These are phyloP conservation scores for Morpho achilles DNA, from an alignment of 2,888 invertebrate genomes.

Conservation along the genomic window DNA sequence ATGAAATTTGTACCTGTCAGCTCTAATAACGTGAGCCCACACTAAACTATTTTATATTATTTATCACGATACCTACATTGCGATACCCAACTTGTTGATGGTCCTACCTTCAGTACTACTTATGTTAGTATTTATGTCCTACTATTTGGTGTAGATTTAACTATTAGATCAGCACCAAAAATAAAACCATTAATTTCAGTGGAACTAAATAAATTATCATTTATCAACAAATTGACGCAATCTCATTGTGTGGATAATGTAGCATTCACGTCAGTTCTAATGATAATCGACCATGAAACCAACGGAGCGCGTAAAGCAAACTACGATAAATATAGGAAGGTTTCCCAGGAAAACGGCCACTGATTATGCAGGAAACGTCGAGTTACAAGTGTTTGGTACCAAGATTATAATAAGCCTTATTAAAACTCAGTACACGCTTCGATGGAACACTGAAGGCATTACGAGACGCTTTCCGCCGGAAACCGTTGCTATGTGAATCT, in stretches of 20 bases:
- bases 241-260: conserved; percentile 16
- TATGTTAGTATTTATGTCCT: too few relatives aligned
- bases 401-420: conserved; percentile 51
- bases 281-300: conserved; percentile 35
- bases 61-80: too few relatives aligned
- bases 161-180: neutral
- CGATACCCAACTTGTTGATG: too few relatives aligned
- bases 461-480: conserved; percentile 62
- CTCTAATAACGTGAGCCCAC: too few relatives aligned
- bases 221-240: conserved; percentile 24
- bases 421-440: conserved; percentile 58
- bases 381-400: conserved; percentile 37
- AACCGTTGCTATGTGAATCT: conserved; percentile 46
- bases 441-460: conserved; percentile 50
- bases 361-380: conserved; percentile 54
- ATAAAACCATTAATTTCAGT: conserved; percentile 10
- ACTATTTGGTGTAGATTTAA: neutral
- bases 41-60: too few relatives aligned
- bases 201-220: conserved; percentile 18
- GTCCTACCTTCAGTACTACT: too few relatives aligned
- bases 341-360: conserved; percentile 36
- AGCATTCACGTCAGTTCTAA: conserved; percentile 17
- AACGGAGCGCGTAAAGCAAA: conserved; percentile 44
- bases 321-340: conserved; percentile 44
- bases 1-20: too few relatives aligned